Percentiles rank a stretch among this genome's conserved stretches.
Evolutionary conservation across 2,888 invertebrate genomes (phyloP).

Genomic region (Lasioglossum figueresi): DNA sequence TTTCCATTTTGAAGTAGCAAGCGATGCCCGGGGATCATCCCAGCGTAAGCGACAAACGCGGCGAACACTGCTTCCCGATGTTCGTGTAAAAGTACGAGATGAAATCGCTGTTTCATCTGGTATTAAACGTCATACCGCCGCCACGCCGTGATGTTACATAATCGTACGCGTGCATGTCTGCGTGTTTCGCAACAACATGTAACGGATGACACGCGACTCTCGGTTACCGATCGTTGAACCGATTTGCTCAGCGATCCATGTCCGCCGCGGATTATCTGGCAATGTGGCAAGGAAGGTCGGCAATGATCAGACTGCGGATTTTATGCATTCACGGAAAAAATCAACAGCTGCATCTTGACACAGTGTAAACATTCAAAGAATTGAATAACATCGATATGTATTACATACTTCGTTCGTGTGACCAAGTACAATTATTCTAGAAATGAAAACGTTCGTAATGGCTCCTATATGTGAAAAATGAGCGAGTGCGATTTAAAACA

Average conservation of each 20-base stretch:
- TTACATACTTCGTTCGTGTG: too few species aligned
- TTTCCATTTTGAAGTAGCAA: background rate
- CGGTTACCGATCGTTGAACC: background rate
- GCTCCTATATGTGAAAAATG: too few species aligned
- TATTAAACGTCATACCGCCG: conserved; percentile 4
- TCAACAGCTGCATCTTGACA: too few species aligned
- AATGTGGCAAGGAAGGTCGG: background rate
- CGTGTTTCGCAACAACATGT: background rate
- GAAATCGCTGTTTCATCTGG: background rate
- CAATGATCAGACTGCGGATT: background rate
- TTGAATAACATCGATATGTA: too few species aligned
- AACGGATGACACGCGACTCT: background rate
- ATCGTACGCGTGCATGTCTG: background rate
- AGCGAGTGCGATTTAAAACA: too few species aligned
- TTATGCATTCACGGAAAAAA: too few species aligned
- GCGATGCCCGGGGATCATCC: background rate
- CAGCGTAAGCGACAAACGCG: background rate
- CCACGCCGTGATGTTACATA: conserved; percentile 14
- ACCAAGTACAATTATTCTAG: too few species aligned
- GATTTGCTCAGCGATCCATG: background rate
- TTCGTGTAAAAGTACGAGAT: background rate
- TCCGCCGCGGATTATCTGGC: background rate
- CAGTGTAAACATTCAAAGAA: too few species aligned
- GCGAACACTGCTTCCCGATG: background rate
- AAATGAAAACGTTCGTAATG: too few species aligned